A percentile compares a stretch with the other conserved stretches of the same genome.
These are phyloP conservation scores for Drosophila pseudoananassae DNA, from an alignment of 1,140 invertebrate species.

Conservation along the genomic window DNA sequence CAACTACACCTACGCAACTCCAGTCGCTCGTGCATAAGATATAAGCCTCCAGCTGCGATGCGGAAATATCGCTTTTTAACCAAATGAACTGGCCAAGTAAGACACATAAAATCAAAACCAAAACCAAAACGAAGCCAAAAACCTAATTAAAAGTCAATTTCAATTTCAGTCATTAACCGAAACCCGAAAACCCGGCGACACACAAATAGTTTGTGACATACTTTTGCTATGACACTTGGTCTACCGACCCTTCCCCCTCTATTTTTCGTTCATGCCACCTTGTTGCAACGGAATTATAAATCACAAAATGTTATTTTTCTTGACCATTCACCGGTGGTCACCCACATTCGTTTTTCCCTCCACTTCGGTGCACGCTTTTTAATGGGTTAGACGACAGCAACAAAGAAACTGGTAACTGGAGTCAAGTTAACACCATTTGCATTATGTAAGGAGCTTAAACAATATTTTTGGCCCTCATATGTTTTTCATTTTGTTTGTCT, in stretches of 20 bases:
- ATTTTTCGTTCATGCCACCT: neutral
- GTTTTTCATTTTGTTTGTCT: too few species aligned
- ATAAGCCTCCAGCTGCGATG: constrained; percentile 27
- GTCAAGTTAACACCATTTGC: constrained; percentile 53
- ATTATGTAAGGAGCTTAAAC: constrained; percentile 64
- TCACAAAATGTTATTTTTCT: constrained; percentile 40
- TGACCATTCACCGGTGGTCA: constrained; percentile 42
- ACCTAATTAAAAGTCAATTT: constrained; percentile 71
- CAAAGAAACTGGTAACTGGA: constrained; percentile 45
- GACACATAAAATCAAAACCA: constrained; percentile 7
- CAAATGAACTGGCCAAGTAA: constrained; percentile 19
- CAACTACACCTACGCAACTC: constrained; percentile 40
- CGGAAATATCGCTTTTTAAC: constrained; percentile 36
- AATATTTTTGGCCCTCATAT: constrained; percentile 29
- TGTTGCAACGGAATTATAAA: constrained; percentile 23
- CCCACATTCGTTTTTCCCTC: constrained; percentile 51
- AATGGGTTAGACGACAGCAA: constrained; percentile 55
- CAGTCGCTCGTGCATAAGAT: constrained; percentile 40
- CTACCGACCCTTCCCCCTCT: neutral
- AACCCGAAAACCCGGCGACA: constrained; percentile 2
- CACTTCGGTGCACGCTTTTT: constrained; percentile 41
- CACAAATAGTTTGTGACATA: constrained; percentile 43
- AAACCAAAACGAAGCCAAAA: constrained; percentile 18
- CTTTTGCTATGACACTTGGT: constrained; percentile 9
- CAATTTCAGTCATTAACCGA: constrained; percentile 59